Evolutionary conservation across 2,113 vertebrate genomes (phyloP), one percentile per base, ranked within the genome.

Genomic region (Pao palembangensis): DNA sequence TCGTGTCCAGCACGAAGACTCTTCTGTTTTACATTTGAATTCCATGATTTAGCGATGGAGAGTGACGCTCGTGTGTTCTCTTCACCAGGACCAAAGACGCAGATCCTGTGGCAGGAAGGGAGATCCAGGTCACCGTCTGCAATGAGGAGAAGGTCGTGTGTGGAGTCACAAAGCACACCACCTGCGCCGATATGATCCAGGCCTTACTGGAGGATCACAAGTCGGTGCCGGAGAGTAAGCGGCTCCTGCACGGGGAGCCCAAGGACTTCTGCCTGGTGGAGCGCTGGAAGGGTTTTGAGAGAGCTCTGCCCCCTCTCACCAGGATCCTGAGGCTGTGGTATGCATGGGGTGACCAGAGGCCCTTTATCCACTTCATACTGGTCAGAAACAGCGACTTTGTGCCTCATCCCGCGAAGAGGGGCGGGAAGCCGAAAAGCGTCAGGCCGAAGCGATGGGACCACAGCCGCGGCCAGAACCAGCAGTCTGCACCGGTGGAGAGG

Each of bases 91-190:
- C 92, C 55, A 89, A 92, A 64, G 90, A 73, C 64, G 90, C 90
- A 53, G 47, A 49, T 4, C 90, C 93, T 74, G 89, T 87, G 57
- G 82, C 89, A 13, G 92, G 92, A 43, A 94, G 91, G 63, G 95
- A 98, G 87, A 94, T 99, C 60, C 93, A 95, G 48, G 93, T 99
- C 34, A 94, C 91, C 73, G 94, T 98, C 71, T 94, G 93, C 82
- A 91, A 93, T 38, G 96, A 98, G 73, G 96, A 98, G 69, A 98
- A 98, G 81, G 92, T 95, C 38, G 92, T 99, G 18, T 96, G 93
- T 58, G 97, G 95, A 13, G 86, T 99, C 23, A 95, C 94, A 8
- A 98, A 95, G 71, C 94, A 93, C 66, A 99, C 97, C 3, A 98
- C 95, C 5, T 95, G 95, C 8, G 74, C 90, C 2, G 93, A 98